These are phyloP conservation scores for Scleropages formosus DNA, from an alignment of 2,797 vertebrate genomes.

Conservation along the genomic window DNA sequence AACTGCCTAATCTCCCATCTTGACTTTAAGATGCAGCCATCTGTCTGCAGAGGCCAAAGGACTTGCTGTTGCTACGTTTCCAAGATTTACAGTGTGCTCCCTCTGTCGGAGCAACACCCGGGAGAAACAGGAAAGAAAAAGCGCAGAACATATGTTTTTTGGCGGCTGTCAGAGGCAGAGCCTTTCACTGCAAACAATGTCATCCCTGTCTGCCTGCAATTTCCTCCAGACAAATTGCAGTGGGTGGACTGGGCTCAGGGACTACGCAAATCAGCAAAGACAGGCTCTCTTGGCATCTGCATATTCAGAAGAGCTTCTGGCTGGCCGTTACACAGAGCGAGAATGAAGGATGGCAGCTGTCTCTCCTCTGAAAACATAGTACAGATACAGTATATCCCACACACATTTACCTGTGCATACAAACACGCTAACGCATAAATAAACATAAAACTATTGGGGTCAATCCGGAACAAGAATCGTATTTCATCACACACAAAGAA, in stretches of 20 bases:
- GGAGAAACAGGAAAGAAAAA: slow-evolving; percentile 10
- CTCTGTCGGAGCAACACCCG: slow-evolving; percentile 26
- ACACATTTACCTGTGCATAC: too few species aligned
- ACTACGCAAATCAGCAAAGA: background rate
- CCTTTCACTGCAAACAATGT: background rate
- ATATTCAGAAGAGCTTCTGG: background rate
- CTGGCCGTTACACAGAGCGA: too few species aligned
- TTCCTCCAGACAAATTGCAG: slow-evolving; percentile 14
- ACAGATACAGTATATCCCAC: too few species aligned
- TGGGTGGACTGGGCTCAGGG: background rate
- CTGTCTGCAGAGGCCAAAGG: slow-evolving; percentile 38
- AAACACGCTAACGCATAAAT: too few species aligned
- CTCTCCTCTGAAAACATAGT: background rate
- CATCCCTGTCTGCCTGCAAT: slow-evolving; percentile 15
- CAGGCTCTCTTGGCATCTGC: background rate
- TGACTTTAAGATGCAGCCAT: slow-evolving; percentile 34
- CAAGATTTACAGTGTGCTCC: slow-evolving; percentile 41
- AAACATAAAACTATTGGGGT: too few species aligned
- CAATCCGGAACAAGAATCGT: too few species aligned
- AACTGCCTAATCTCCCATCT: slow-evolving; percentile 11
- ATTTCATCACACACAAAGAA: too few species aligned
- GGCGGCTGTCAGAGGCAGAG: background rate
- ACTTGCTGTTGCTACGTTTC: slow-evolving; percentile 35
- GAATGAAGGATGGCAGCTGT: background rate
- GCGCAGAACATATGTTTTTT: background rate